Conservation (phyloP, 2,888 invertebrate species). For the Acanthococcus lagerstroemiae region DNA sequence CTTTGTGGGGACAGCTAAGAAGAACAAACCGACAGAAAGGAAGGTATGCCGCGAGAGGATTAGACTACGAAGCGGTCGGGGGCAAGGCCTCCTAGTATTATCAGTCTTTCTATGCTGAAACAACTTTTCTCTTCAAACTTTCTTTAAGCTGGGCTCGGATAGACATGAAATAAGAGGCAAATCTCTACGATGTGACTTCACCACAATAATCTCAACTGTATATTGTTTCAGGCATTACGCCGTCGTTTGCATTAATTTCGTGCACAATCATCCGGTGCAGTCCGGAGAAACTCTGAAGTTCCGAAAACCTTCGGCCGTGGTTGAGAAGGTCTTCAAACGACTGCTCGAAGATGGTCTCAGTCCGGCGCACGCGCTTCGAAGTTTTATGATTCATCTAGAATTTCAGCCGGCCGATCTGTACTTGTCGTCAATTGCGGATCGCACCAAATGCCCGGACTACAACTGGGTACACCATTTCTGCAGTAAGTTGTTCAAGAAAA, state of each 20-base stretch:
- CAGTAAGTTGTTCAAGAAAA: slow-evolving; percentile 20
- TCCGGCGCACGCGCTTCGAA: slow-evolving; percentile 8
- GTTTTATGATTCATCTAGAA: slow-evolving; percentile 14
- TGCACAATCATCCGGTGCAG: slow-evolving; percentile 7
- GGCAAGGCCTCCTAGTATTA: too few species aligned
- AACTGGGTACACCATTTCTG: slow-evolving; percentile 22
- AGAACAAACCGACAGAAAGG: too few species aligned
- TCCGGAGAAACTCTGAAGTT: slow-evolving; percentile 6
- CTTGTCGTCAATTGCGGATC: slow-evolving; percentile 1
- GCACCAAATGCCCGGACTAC: slow-evolving; percentile 23
- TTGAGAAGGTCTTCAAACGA: slow-evolving; percentile 7
- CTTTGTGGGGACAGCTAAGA: too few species aligned
- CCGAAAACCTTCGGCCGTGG: slow-evolving; percentile 11
- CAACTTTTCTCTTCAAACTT: too few species aligned
- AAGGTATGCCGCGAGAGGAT: too few species aligned
- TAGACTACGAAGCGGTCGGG: too few species aligned
- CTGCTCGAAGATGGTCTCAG: slow-evolving; percentile 9
- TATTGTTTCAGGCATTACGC: neutral
- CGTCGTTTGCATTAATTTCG: neutral
- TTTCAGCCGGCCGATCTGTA: slow-evolving; percentile 6
- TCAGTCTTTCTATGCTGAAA: too few species aligned
- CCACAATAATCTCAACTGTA: too few species aligned
- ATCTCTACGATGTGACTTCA: too few species aligned
- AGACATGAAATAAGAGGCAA: too few species aligned
- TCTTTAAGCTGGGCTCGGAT: too few species aligned